Conservation (phyloP, 2,797 vertebrate species). For the Enteromius thamalakanensis region DNA sequence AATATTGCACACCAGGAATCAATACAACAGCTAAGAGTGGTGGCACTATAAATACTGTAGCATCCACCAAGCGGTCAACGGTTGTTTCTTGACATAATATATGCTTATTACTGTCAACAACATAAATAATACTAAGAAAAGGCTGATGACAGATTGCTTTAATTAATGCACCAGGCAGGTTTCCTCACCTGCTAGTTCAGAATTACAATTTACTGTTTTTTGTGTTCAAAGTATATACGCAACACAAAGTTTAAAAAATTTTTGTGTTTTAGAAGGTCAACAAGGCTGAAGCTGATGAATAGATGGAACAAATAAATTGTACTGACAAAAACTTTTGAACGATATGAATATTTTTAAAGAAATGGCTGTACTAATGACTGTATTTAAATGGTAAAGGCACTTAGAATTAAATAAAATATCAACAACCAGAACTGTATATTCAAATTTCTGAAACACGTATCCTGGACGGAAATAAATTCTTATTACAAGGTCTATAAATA, state of each 20-base stretch:
- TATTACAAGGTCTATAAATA: neutral
- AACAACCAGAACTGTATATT: neutral
- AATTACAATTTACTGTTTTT: neutral
- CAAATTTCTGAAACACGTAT: neutral
- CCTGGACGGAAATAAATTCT: neutral
- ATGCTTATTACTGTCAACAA: neutral
- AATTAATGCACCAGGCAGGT: neutral
- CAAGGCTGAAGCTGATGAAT: neutral
- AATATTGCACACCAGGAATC: constrained; percentile 47
- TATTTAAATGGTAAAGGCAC: neutral
- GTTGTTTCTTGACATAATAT: neutral
- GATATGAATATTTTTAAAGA: too few relatives aligned
- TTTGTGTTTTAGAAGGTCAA: neutral
- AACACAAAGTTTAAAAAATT: too few relatives aligned
- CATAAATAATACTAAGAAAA: neutral
- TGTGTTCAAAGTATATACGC: neutral
- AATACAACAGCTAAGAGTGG: constrained; percentile 33
- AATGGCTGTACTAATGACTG: neutral
- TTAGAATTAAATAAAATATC: neutral
- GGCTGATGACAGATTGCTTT: neutral
- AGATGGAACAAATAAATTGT: too few relatives aligned
- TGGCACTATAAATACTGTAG: neutral
- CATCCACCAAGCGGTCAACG: neutral
- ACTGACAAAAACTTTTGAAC: too few relatives aligned
- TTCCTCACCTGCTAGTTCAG: neutral